Evolutionary conservation across 2,113 vertebrate species (phyloP), one percentile per base, ranked within the genome.

Genomic region (Gnathonemus longibarbis): DNA sequence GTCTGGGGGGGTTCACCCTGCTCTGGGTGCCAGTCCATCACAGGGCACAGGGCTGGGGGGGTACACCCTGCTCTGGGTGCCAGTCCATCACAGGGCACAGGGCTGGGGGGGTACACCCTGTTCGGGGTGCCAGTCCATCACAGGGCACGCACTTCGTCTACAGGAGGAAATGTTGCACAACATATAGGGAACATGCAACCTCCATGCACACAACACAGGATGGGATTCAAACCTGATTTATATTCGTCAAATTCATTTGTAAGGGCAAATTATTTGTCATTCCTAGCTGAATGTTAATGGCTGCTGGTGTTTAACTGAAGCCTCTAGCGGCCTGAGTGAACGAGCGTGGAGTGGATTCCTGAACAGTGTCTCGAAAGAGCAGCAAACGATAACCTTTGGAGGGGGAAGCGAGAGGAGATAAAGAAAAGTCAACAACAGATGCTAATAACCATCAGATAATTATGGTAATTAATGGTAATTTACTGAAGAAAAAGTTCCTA

Each of bases 391-490:
- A n/a, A 46, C 19, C 39, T 84, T 11, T 45, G 2, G 45, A 4
- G 9, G 39, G 9, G 19, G 24, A 13, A 9, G 39, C 8, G 2
- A 46, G 45, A 42, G 39, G 83, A 84, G 83, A 84, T 84, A 84
- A 84, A 84, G 83, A 11, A 84, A n/a, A 84, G 39, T 84, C 83
- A 48, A 48, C 39, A 84, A n/a, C 45, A 48, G 19, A 48, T 48
- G 83, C 45, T 27, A 84, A 84, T 48, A 48, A 84, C 83, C 35
- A 46, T 45, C 35, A 84, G 83, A 84, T 84, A 84, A 84, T 84
- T 84, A 48, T 46, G 45, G 45, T 48, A 89, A 74, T 89, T 70
- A 10, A 35, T 89, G 35, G 77, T 89, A 52, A 42, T 83, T 80
- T 80, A n/a, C 74, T 46, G 52, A 88, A 48, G 58, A 89, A 48